A percentile compares a stretch with the other conserved stretches of the same genome.
Evolutionary conservation across 2,797 vertebrate genomes (phyloP).

Genomic region (Lacerta viridis): DNA sequence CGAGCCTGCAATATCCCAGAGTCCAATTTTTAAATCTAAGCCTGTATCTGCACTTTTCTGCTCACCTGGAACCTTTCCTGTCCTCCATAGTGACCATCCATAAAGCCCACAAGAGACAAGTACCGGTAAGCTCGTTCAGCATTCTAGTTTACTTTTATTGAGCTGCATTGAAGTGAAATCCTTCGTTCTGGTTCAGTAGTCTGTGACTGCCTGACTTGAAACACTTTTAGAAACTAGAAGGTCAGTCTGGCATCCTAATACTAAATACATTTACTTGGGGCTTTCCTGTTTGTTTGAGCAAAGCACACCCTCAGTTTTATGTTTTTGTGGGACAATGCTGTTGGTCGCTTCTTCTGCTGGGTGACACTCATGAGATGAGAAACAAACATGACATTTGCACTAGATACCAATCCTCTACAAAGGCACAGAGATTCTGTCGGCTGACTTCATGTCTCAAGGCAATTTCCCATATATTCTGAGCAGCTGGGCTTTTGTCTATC

Average conservation of each 20-base stretch:
- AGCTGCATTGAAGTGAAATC: background rate
- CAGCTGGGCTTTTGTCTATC: background rate
- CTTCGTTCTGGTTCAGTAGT: background rate
- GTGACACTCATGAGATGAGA: background rate
- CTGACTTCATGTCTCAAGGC: background rate
- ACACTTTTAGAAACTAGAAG: background rate
- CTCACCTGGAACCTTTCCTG: background rate
- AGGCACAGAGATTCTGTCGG: background rate
- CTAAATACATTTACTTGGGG: too few species aligned
- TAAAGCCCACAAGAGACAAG: background rate
- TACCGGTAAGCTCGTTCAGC: background rate
- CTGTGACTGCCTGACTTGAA: background rate
- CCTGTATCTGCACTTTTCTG: background rate
- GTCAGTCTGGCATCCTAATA: background rate
- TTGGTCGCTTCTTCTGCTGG: background rate
- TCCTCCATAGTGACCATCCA: background rate
- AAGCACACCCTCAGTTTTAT: too few species aligned
- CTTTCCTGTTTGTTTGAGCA: too few species aligned
- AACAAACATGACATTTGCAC: background rate
- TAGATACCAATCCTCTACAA: background rate
- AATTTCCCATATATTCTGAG: background rate
- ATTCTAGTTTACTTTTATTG: background rate
- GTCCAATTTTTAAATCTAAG: background rate
- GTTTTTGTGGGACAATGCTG: background rate
- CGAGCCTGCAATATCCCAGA: too few species aligned